These are phyloP conservation scores for Rhagoletis pomonella DNA, from an alignment of 1,140 invertebrate genomes.

Conservation along the genomic window DNA sequence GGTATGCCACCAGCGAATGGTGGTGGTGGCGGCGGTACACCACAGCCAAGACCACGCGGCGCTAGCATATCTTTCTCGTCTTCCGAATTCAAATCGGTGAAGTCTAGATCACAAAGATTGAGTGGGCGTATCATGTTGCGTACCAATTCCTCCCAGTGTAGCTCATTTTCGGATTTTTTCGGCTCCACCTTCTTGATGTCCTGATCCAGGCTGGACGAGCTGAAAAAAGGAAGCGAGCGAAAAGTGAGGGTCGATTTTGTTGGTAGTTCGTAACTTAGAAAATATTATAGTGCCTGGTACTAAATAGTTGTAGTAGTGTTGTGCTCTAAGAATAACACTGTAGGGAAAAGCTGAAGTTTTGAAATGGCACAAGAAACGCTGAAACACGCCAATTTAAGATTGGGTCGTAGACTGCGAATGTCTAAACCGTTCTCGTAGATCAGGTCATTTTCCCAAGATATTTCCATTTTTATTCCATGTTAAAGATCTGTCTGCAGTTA, in stretches of 20 bases:
- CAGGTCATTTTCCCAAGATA: too few relatives aligned
- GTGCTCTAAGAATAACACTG: too few relatives aligned
- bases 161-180: constrained; percentile 93
- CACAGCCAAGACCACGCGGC: constrained; percentile 78
- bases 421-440: too few relatives aligned
- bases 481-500: too few relatives aligned
- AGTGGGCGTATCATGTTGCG: constrained; percentile 88
- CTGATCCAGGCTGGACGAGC: constrained; percentile 75
- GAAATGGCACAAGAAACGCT: too few relatives aligned
- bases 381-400: too few relatives aligned
- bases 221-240: constrained; percentile 41
- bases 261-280: too few relatives aligned
- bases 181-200: constrained; percentile 77
- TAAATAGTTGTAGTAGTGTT: too few relatives aligned
- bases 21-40: constrained; percentile 84
- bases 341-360: too few relatives aligned
- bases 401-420: too few relatives aligned
- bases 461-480: too few relatives aligned
- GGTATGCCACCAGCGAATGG: constrained; percentile 66
- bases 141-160: constrained; percentile 95
- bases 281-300: too few relatives aligned
- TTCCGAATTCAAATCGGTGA: constrained; percentile 92
- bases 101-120: constrained; percentile 95
- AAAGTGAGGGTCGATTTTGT: not conserved
- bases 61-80: constrained; percentile 81